phyloP scores from a whole-genome alignment of 2,888 invertebrate species.

The Strigamia maritima region DNA sequence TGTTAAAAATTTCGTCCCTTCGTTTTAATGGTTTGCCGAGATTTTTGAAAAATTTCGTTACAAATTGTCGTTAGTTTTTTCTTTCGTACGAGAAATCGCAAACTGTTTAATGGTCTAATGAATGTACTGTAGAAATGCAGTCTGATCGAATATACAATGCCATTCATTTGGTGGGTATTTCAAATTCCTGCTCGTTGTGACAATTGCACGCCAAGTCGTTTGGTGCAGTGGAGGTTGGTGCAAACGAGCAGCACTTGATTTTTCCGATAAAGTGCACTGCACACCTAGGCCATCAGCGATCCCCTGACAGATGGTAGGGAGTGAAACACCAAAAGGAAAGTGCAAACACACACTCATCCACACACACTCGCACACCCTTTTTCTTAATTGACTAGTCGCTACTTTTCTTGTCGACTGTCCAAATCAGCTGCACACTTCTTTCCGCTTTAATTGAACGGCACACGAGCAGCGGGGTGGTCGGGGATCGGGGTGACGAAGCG shows the following conservation, averaged over 20 bases:
- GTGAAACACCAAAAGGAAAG: constrained; percentile 17
- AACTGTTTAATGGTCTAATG: too few species aligned
- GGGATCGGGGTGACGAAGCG: not conserved
- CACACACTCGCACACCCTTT: constrained; percentile 10
- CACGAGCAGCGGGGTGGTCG: not conserved
- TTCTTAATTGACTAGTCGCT: constrained; percentile 27
- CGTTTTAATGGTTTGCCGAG: too few species aligned
- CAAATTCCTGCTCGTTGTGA: constrained; percentile 1
- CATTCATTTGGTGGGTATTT: not conserved
- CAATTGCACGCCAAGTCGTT: not conserved
- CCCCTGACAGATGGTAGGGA: constrained; percentile 22
- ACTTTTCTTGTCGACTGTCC: constrained; percentile 29
- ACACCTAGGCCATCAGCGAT: constrained; percentile 27
- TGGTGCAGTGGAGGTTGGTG: constrained; percentile 23
- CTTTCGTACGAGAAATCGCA: too few species aligned
- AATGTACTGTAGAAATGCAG: not conserved
- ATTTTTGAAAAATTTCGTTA: too few species aligned
- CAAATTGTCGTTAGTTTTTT: too few species aligned
- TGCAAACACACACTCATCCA: constrained; percentile 17
- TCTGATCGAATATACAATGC: not conserved
- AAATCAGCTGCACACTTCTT: constrained; percentile 1
- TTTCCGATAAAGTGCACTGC: constrained; percentile 29
- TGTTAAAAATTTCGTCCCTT: too few species aligned
- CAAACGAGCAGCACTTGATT: constrained; percentile 24
- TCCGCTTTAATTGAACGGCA: constrained; percentile 16